Percentiles rank a stretch among this genome's conserved stretches.
Conservation (phyloP, 2,888 invertebrate genomes). For the Willowsia nigromaculata region DNA sequence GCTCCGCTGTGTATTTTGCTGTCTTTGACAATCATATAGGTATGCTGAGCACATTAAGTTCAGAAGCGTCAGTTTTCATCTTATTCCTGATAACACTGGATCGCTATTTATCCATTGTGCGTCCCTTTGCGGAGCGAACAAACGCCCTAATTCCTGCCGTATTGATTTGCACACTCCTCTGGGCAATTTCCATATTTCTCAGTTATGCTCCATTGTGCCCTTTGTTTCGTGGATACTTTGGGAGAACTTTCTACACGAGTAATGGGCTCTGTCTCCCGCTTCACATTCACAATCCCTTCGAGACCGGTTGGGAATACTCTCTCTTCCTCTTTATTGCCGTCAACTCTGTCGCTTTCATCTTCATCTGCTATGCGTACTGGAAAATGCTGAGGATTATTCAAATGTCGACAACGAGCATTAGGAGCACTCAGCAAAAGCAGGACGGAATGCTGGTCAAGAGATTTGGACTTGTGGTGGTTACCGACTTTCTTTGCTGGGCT, state of each 20-base stretch:
- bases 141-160: slow-evolving; percentile 81
- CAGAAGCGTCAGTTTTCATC: slow-evolving; percentile 84
- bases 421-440: slow-evolving; percentile 83
- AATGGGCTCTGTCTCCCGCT: slow-evolving; percentile 84
- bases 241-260: slow-evolving; percentile 83
- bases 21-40: slow-evolving; percentile 80
- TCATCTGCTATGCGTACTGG: slow-evolving; percentile 83
- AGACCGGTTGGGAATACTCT: slow-evolving; percentile 85
- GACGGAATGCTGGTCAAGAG: slow-evolving; percentile 84
- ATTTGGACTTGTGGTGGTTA: slow-evolving; percentile 84
- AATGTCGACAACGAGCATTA: slow-evolving; percentile 83
- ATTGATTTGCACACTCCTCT: slow-evolving; percentile 82
- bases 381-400: slow-evolving; percentile 84
- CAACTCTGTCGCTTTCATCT: slow-evolving; percentile 83
- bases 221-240: slow-evolving; percentile 82
- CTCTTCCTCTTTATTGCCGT: slow-evolving; percentile 83
- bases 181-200: slow-evolving; percentile 82
- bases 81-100: slow-evolving; percentile 84
- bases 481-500: slow-evolving; percentile 84
- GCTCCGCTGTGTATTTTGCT: not conserved
- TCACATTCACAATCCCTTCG: slow-evolving; percentile 84
- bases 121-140: slow-evolving; percentile 82
- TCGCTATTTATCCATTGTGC: slow-evolving; percentile 84
- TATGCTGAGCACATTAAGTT: slow-evolving; percentile 84
- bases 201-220: slow-evolving; percentile 82